Percentiles rank a stretch among this genome's conserved stretches.
Evolutionary conservation across 2,797 vertebrate species (phyloP).

Genomic region (Aplochiton taeniatus): DNA sequence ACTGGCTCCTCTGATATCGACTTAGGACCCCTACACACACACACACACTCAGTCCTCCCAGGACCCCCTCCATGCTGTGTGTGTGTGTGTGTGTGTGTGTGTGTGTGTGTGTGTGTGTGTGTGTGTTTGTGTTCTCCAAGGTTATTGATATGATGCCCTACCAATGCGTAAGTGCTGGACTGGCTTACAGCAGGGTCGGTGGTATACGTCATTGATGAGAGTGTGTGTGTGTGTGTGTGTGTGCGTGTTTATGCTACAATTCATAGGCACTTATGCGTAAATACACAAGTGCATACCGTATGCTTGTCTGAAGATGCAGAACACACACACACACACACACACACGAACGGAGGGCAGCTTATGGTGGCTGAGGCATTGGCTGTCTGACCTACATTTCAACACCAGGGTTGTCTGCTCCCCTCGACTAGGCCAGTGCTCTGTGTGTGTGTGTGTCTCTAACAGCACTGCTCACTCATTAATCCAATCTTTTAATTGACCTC

Average conservation of each 20-base stretch:
- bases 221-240: neutral
- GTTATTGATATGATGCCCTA: neutral
- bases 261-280: too few relatives aligned
- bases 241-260: too few relatives aligned
- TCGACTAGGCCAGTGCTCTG: conserved; percentile 36
- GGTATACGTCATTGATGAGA: neutral
- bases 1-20: conserved; percentile 61
- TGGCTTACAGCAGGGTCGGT: neutral
- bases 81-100: conserved; percentile 6
- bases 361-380: conserved; percentile 44
- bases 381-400: conserved; percentile 65
- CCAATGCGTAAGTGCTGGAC: neutral
- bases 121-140: neutral
- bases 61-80: conserved; percentile 28
- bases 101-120: neutral
- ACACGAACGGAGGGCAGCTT: conserved; percentile 16
- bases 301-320: conserved; percentile 1
- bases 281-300: too few relatives aligned
- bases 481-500: conserved; percentile 55
- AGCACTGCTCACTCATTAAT: conserved; percentile 46
- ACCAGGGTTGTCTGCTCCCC: conserved; percentile 49
- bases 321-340: conserved; percentile 6
- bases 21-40: conserved; percentile 41
- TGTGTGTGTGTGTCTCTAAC: conserved; percentile 24
- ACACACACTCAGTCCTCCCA: conserved; percentile 30